These are phyloP conservation scores for Desoria tigrina DNA, from an alignment of 2,888 invertebrate species.

Conservation along the genomic window DNA sequence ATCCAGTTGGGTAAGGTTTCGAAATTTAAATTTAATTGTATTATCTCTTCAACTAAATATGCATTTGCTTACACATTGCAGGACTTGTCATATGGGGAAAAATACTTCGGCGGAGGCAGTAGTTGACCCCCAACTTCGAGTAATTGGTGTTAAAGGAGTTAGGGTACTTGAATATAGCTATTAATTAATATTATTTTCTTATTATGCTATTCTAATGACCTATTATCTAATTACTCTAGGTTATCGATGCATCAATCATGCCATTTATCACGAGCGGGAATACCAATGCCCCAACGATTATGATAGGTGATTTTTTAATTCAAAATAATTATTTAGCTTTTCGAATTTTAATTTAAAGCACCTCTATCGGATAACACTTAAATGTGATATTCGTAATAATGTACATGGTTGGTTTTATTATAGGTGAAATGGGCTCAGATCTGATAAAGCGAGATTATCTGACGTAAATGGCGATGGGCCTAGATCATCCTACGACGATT, in stretches of 20 bases:
- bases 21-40: not conserved
- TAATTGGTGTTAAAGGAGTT: constrained; percentile 35
- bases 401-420: no score
- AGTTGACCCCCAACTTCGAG: constrained; percentile 39
- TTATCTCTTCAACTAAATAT: not conserved
- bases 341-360: no score
- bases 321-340: no score
- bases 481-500: no score
- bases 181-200: no score
- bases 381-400: no score
- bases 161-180: no score
- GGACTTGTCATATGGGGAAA: constrained; percentile 30
- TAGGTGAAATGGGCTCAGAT: constrained; percentile 38
- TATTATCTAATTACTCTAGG: no score
- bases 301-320: no score
- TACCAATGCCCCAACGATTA: constrained; percentile 34
- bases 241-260: constrained; percentile 7
- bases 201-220: no score
- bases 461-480: no score
- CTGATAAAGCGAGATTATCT: constrained; percentile 32
- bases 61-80: not conserved
- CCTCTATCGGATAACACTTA: no score
- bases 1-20: constrained; percentile 30
- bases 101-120: constrained; percentile 28
- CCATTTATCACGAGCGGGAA: constrained; percentile 21